Base-by-base conservation (phyloP, 2,888 invertebrate genomes). In the Hylaea fasciaria region DNA sequence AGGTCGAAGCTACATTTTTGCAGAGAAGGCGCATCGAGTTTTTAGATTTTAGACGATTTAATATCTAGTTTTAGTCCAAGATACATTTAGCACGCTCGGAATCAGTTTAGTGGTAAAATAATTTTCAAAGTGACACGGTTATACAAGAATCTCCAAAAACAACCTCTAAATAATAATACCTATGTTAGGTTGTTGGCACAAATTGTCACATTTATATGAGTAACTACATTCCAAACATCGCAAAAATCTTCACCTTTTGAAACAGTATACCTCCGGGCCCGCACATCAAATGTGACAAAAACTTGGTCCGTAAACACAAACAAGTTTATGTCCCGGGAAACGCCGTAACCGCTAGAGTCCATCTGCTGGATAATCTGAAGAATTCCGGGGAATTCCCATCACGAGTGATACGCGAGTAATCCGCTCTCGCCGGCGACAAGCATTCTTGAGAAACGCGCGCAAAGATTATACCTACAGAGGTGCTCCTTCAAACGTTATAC, bases 321-420 rank as follows among this genome's bases (percentile, higher is more conserved):
- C 35, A 12, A 16, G 16, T 17, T 37, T n/a, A 37, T n/a, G 46
- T n/a, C 7, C 11, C 32, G 29, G 16, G 29, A 43, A 43, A 14
- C 40, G 48, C 7, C 49, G 22, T 49, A 49, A 49, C 40, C 41
- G 39, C 28, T 16, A 41, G 12, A 40, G 55, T 51, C 32, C 28
- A 39, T 41, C 47, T 48, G 44, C 44, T 48, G 16, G 40, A 44
- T 48, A 39, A 56, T 52, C 48, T 52, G 51, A 14, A 46, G 12
- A 49, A 55, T 46, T 39, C 32, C 37, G 28, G 44, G 8, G 32
- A 43, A 61, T 56, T 56, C 61, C 17, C 40, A 39, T 56, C 52
- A 51, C 51, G 48, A 13, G 47, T 47, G 17, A 12, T 16, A 43
- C 39, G 54, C 49, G 43, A 49, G 54, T 50, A 47, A 54, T 54